Evolutionary conservation across 2,113 vertebrate species (phyloP), one percentile per base, ranked within the genome.

Genomic region (Vireo altiloquus): DNA sequence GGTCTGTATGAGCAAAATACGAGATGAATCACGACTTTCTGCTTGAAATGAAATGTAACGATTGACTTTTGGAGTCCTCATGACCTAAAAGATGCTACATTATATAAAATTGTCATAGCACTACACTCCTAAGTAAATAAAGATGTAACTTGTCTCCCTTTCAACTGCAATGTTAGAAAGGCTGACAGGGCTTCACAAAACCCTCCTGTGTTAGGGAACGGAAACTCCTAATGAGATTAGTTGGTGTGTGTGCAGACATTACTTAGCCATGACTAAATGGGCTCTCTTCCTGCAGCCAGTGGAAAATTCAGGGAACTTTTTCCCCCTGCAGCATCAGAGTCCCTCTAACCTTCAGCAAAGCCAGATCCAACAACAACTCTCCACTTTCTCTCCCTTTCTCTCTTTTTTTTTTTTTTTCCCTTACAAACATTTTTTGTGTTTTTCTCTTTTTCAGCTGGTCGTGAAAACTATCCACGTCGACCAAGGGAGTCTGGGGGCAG

Each of bases 201-300:
- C 98, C 98, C 97, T 98, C 98, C 99, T 98, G 98, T 99, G 98
- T 98, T 89, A 97, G 98, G 97, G 98, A 98, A 98, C 98, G 98
- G 99, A 99, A 99, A 99, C 98, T 98, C 98, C 98, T 99, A 99
- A 99, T 99, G 98, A 99, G 99, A 99, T 99, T 99, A 99, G 98
- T 98, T 98, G 98, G 97, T 99, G 98, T 98, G 98, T 98, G 98
- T 98, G 98, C 98, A 99, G 99, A 99, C 99, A 98, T 99, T 98
- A 99, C 98, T 99, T 98, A 98, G 98, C 98, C 98, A 98, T 99
- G 99, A 99, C 98, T 99, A 98, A 98, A 99, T 98, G 98, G 98
- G 97, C 98, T 98, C 98, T 98, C 98, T 99, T 99, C 99, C 99
- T 99, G 98, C 98, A 98, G 96, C 97, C 98, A 98, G 97, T 99